phyloP scores from a whole-genome alignment of 2,113 vertebrate species.

The Eolophus roseicapilla region DNA sequence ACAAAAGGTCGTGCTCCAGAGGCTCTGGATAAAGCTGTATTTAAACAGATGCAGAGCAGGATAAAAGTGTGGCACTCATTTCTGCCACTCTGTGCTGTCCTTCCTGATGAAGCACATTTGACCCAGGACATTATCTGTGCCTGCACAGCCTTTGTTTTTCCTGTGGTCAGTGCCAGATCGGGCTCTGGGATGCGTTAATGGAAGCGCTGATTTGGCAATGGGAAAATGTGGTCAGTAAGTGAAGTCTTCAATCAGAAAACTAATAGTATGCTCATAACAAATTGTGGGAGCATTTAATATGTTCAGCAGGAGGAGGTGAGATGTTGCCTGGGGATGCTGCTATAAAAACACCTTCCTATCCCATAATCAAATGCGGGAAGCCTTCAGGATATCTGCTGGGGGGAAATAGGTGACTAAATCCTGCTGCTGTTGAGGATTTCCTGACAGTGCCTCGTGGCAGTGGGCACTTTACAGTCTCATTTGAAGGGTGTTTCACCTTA shows the following conservation, averaged over 20 bases:
- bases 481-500: not conserved
- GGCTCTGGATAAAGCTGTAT: not conserved
- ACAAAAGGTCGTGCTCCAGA: not conserved
- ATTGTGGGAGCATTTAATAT: not conserved
- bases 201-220: not conserved
- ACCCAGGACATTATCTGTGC: fast-evolving
- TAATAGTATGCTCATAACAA: not conserved
- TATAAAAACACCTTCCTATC: not conserved
- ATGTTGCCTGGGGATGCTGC: not conserved
- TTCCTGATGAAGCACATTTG: not conserved
- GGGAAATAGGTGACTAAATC: not conserved
- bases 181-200: not conserved
- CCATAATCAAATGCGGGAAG: fast-evolving
- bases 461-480: fast-evolving
- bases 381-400: not conserved
- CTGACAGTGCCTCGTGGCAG: fast-evolving
- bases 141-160: not conserved
- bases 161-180: not conserved
- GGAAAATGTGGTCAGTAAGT: not conserved
- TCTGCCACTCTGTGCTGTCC: not conserved
- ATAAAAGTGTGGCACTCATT: fast-evolving
- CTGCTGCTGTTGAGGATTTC: not conserved
- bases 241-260: not conserved
- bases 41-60: not conserved
- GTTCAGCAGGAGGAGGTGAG: not conserved